A percentile compares a stretch with the other conserved stretches of the same genome.
phyloP scores from a whole-genome alignment of 2,113 vertebrate species.

The Zosterops lateralis region DNA sequence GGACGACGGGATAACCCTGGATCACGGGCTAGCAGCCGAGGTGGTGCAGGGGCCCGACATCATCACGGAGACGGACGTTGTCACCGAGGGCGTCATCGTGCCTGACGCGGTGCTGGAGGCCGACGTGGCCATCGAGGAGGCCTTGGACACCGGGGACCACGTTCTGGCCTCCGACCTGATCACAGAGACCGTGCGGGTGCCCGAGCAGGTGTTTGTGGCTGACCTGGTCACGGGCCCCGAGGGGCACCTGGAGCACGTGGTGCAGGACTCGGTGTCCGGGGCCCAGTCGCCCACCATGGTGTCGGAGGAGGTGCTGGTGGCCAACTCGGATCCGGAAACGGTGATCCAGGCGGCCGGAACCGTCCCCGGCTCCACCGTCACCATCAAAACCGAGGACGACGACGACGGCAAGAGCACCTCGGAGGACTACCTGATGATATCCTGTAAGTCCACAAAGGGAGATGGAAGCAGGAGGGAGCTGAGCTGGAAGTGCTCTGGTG shows the following conservation, averaged over 20 bases:
- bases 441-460: constrained; percentile 81
- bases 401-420: constrained; percentile 89
- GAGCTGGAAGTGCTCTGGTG: constrained; percentile 7
- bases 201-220: constrained; percentile 95
- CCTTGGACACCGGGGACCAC: constrained; percentile 83
- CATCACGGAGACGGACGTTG: constrained; percentile 81
- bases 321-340: constrained; percentile 85
- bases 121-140: constrained; percentile 92
- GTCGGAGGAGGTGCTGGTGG: constrained; percentile 92
- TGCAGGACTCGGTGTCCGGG: constrained; percentile 78
- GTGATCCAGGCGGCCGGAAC: constrained; percentile 84
- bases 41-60: constrained; percentile 90
- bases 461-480: not conserved
- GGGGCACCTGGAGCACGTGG: constrained; percentile 87
- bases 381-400: constrained; percentile 90
- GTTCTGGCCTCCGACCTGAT: constrained; percentile 88
- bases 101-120: constrained; percentile 87
- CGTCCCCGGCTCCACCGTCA: constrained; percentile 83
- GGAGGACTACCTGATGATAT: constrained; percentile 99
- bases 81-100: constrained; percentile 89
- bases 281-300: constrained; percentile 82
- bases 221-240: constrained; percentile 89
- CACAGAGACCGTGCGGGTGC: constrained; percentile 77
- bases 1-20: constrained; percentile 91
- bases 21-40: constrained; percentile 89